Base-by-base conservation (phyloP, 2,797 vertebrate species). In the Sebastolobus alascanus region DNA sequence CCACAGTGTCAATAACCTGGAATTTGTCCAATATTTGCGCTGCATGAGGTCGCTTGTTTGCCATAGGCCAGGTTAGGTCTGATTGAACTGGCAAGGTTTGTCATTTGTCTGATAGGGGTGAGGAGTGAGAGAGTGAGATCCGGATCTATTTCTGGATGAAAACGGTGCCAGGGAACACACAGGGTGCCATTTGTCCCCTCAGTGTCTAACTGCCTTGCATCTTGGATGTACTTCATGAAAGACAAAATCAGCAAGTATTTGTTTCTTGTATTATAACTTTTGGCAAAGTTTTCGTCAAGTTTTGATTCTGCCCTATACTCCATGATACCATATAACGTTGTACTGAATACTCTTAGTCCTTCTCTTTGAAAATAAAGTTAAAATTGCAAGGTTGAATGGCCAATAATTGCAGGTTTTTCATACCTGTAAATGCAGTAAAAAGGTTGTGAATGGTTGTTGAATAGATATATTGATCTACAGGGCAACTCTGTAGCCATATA, bases 1-100 rank as follows among this genome's bases (percentile, higher is more conserved):
- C 71, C 60, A 40, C 79, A 76, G 76, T 80, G 87, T 86, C 82
- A 85, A 79, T 77, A 88, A 83, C 74, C 66, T 83, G 82, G 73
- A 86, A 64, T 68, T 43, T 11, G 61, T 86, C 74, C 71, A 76
- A 75, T 92, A 77, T 86, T 79, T 89, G 63, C 14, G 8, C 59
- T 77, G 52, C 69, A 67, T 82, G 73, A 79, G 66, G 82, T 85
- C 13, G 22, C 54, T 79, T 83, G 81, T 88, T 81, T 91, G 79
- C 84, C 77, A 43, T 31, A 29, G 64, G 68, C 76, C 71, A 77
- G 69, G 75, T 87, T 73, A 67, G 77, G 55, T 61, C 27, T 66
- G 80, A 78, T 80, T 81, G 83, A 84, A 80, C 82, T 73, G 80
- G 79, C 68, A 58, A 72, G 43, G 68, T 80, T 80, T 87, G 58